Evolutionary conservation across 2,888 invertebrate species (phyloP).

Genomic region (Agrotis ipsilon): DNA sequence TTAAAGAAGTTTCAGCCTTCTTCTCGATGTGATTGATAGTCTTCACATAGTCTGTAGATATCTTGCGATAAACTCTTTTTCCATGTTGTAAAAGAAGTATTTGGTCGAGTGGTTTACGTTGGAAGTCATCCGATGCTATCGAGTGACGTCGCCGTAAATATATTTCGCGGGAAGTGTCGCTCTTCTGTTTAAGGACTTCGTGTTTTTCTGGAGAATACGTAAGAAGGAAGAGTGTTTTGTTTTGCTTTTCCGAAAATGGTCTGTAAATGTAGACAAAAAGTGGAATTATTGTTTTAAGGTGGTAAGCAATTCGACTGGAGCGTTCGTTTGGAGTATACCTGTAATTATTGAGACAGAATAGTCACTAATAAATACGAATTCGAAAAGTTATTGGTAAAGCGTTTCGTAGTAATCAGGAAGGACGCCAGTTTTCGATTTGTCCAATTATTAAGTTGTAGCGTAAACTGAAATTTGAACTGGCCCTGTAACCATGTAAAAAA

Average conservation of each 20-base stretch:
- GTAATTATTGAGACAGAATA: neutral
- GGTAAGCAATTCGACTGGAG: neutral
- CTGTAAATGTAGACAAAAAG: slow-evolving; percentile 64
- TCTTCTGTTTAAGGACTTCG: slow-evolving; percentile 46
- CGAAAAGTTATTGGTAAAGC: too few relatives aligned
- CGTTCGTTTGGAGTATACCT: too few relatives aligned
- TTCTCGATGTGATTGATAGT: slow-evolving; percentile 78
- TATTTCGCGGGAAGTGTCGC: slow-evolving; percentile 66
- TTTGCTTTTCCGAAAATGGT: slow-evolving; percentile 65
- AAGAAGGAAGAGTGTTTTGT: slow-evolving; percentile 67
- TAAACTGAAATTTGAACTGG: too few relatives aligned
- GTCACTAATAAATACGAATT: too few relatives aligned
- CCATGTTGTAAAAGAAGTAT: slow-evolving; percentile 79
- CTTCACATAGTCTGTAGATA: slow-evolving; percentile 84
- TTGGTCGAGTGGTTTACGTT: slow-evolving; percentile 69
- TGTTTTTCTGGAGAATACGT: slow-evolving; percentile 64
- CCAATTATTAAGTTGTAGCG: too few relatives aligned
- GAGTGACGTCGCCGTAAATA: slow-evolving; percentile 65
- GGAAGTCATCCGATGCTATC: slow-evolving; percentile 32
- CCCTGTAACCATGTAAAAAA: too few relatives aligned
- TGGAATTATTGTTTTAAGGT: neutral
- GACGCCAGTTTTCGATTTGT: too few relatives aligned
- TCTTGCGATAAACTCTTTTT: slow-evolving; percentile 76
- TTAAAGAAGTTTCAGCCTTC: slow-evolving; percentile 71
- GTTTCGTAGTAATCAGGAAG: too few relatives aligned